Evolutionary conservation across 2,888 invertebrate species (phyloP).

Genomic region (Chrysotoxum bicinctum): DNA sequence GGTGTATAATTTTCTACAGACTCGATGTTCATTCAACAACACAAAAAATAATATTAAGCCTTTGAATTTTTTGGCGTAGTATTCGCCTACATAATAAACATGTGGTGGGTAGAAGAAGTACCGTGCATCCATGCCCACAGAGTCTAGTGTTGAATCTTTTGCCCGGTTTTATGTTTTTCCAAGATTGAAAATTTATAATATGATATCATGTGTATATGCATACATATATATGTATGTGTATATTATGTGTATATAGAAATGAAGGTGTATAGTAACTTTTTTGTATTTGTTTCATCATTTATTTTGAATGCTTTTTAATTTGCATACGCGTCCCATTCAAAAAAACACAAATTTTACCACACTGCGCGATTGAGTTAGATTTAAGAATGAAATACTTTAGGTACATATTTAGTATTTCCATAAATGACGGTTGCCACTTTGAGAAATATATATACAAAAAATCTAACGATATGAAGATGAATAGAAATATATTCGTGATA

Average conservation of each 20-base stretch:
- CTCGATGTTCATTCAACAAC: slow-evolving; percentile 64
- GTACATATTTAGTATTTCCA: no score
- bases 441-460: not conserved
- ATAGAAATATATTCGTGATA: no score
- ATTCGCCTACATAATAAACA: slow-evolving; percentile 65
- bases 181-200: slow-evolving; percentile 61
- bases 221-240: no score
- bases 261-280: slow-evolving; percentile 11
- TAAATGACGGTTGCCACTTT: not conserved
- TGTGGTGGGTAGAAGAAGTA: slow-evolving; percentile 71
- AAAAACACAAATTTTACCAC: slow-evolving; percentile 24
- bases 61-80: slow-evolving; percentile 71
- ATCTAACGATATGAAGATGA: no score
- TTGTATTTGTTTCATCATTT: slow-evolving; percentile 1
- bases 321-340: slow-evolving; percentile 66
- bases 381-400: slow-evolving; percentile 55
- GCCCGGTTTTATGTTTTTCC: slow-evolving; percentile 62
- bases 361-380: not conserved
- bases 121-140: slow-evolving; percentile 70
- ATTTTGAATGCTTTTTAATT: slow-evolving; percentile 49
- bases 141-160: slow-evolving; percentile 65
- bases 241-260: not conserved
- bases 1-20: slow-evolving; percentile 53
- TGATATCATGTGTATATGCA: slow-evolving; percentile 48
- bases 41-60: slow-evolving; percentile 27